Conservation (phyloP, 1,140 invertebrate genomes). For the Agraylea sexmaculata region DNA sequence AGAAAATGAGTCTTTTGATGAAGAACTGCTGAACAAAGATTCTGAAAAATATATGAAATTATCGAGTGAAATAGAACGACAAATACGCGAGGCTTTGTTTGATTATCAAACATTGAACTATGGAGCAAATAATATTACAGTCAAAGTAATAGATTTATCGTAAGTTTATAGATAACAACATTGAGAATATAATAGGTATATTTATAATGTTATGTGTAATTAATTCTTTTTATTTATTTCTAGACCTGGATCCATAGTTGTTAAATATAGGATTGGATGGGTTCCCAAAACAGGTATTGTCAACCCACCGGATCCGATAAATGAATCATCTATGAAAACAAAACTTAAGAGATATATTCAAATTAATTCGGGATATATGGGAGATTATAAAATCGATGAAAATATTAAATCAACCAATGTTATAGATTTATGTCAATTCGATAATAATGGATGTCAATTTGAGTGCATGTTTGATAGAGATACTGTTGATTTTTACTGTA, state of each 20-base stretch:
- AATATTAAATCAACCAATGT: constrained; percentile 38
- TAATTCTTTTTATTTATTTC: constrained; percentile 24
- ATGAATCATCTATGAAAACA: constrained; percentile 34
- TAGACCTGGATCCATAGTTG: constrained; percentile 50
- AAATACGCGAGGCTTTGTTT: constrained; percentile 44
- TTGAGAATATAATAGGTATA: background rate
- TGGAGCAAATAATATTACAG: constrained; percentile 38
- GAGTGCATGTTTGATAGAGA: constrained; percentile 59
- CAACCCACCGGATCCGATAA: constrained; percentile 39
- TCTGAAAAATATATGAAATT: constrained; percentile 50
- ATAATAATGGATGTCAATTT: constrained; percentile 64
- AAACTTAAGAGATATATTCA: constrained; percentile 37
- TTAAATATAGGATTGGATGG: constrained; percentile 52
- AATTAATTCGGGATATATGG: constrained; percentile 39
- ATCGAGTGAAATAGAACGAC: constrained; percentile 41
- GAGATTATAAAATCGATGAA: constrained; percentile 41
- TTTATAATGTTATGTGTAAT: constrained; percentile 1
- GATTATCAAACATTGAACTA: constrained; percentile 37
- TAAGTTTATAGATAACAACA: constrained; percentile 26
- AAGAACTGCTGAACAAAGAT: constrained; percentile 44
- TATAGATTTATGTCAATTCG: constrained; percentile 60
- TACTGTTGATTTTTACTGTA: constrained; percentile 51
- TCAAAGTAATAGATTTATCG: constrained; percentile 55
- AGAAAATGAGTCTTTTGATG: constrained; percentile 49
- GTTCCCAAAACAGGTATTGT: constrained; percentile 38